Evolutionary conservation across 1,140 invertebrate species (phyloP).

Genomic region (Drosophila trapezifrons): DNA sequence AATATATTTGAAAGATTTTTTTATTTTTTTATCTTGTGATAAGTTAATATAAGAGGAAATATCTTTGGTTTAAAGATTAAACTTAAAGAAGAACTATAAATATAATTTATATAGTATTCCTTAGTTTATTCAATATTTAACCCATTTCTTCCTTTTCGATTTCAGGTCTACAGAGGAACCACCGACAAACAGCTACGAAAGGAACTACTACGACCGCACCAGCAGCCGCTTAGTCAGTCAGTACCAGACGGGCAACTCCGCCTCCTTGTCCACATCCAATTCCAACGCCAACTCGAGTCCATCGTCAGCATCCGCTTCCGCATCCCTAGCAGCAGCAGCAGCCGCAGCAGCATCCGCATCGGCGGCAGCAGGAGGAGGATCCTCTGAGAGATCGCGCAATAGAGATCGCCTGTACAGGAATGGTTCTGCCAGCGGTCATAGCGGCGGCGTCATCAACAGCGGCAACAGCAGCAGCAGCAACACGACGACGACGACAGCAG

Average conservation of each 20-base stretch:
- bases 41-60: no score
- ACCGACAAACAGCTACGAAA: constrained; percentile 82
- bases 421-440: constrained; percentile 68
- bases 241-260: constrained; percentile 60
- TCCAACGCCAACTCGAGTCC: constrained; percentile 40
- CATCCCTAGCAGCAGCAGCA: constrained; percentile 23
- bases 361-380: constrained; percentile 25
- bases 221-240: constrained; percentile 68
- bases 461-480: constrained; percentile 51
- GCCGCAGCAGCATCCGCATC: constrained; percentile 18
- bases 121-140: background rate
- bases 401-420: constrained; percentile 75
- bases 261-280: constrained; percentile 40
- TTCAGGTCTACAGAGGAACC: constrained; percentile 85
- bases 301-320: constrained; percentile 27
- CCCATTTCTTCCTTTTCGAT: constrained; percentile 10
- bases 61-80: background rate
- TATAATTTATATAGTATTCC: background rate
- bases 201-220: constrained; percentile 85
- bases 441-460: constrained; percentile 64
- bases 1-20: background rate
- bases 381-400: constrained; percentile 66
- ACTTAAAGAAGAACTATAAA: no score
- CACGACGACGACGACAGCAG: constrained; percentile 57
- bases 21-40: background rate